Conservation (phyloP, 2,113 vertebrate species). For the Myrmecophaga tridactyla region DNA sequence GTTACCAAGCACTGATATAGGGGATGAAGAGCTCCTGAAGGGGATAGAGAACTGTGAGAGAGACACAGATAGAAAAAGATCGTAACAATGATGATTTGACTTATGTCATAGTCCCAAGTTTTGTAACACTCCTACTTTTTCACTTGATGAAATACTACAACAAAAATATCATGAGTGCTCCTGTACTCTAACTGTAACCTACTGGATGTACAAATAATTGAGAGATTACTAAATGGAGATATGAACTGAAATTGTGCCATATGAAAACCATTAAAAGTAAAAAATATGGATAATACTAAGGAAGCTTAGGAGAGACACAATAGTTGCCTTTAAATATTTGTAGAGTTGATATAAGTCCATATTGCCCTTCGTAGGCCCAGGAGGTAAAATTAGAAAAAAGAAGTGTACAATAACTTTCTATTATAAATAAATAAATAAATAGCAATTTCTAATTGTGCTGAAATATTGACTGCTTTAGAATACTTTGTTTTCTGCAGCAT, state of each 20-base stretch:
- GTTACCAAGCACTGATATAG: not conserved
- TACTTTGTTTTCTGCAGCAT: not conserved
- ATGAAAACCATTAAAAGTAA: not conserved
- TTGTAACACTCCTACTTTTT: not conserved
- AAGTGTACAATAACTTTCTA: not conserved
- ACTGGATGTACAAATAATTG: not conserved
- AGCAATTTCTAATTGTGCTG: not conserved
- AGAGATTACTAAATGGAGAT: not conserved
- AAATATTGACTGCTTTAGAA: not conserved
- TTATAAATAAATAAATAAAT: not conserved
- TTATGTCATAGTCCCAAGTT: not conserved
- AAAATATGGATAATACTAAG: not conserved
- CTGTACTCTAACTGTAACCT: not conserved
- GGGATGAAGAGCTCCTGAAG: not conserved
- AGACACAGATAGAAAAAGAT: not conserved
- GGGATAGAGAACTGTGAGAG: not conserved
- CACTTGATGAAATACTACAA: not conserved
- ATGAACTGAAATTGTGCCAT: not conserved
- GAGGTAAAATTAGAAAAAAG: not conserved
- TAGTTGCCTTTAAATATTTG: not conserved
- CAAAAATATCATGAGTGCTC: not conserved
- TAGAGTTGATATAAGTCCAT: not conserved
- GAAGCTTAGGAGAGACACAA: not conserved
- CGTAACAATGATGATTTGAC: not conserved
- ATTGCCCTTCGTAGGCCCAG: not conserved